phyloP scores from a whole-genome alignment of 2,797 vertebrate genomes.

The Sebastes hubbsi region DNA sequence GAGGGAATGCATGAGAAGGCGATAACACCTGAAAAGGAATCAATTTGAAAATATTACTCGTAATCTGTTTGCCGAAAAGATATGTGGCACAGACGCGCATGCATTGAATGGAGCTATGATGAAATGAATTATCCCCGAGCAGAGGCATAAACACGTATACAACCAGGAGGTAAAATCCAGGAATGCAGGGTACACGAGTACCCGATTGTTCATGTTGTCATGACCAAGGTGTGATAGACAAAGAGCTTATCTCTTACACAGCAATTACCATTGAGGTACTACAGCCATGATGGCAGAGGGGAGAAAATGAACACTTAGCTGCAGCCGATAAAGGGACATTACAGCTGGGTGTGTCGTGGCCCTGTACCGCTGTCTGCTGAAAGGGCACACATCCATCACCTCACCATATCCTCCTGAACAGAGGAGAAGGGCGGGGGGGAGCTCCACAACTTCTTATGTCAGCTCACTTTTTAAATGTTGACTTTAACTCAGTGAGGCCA shows the following conservation, averaged over 20 bases:
- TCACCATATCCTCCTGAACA: conserved; percentile 15
- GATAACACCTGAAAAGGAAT: conserved; percentile 66
- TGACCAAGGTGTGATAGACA: conserved; percentile 42
- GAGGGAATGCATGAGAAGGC: conserved; percentile 49
- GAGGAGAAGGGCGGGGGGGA: not conserved
- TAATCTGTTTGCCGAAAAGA: conserved; percentile 51
- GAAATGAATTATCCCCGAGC: conserved; percentile 41
- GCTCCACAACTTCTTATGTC: conserved; percentile 10
- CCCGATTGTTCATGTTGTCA: conserved; percentile 49
- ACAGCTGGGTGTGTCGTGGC: conserved; percentile 48
- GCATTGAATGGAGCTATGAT: conserved; percentile 32
- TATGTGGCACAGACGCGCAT: conserved; percentile 23
- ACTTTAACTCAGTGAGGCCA: not conserved
- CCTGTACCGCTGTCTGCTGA: conserved; percentile 9
- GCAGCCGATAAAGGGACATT: conserved; percentile 63
- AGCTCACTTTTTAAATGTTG: conserved; percentile 6
- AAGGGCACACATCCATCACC: conserved; percentile 49
- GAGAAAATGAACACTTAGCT: conserved; percentile 66
- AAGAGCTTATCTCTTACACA: conserved; percentile 57
- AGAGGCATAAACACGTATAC: not conserved
- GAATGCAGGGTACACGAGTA: conserved; percentile 1
- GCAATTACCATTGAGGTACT: conserved; percentile 59
- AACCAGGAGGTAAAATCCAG: conserved; percentile 10
- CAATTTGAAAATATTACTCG: conserved; percentile 65
- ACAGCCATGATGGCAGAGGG: conserved; percentile 32